Conservation (phyloP, 2,113 vertebrate species). For the Hymenochirus boettgeri region DNA sequence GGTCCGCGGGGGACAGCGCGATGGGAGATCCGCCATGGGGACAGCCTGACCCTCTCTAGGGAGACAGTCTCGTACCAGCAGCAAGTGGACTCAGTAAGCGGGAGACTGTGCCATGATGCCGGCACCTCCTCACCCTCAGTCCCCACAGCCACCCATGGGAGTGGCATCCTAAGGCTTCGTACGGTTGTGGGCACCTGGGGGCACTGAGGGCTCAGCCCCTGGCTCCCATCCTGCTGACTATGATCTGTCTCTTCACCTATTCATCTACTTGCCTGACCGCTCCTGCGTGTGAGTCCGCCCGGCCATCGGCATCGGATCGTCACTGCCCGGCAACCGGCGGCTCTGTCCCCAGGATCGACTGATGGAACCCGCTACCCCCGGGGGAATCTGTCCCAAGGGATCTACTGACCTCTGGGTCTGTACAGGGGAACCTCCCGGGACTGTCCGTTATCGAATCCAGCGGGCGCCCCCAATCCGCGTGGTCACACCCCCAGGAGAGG, state of each 20-base stretch:
- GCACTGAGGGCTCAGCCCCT: slow-evolving; percentile 67
- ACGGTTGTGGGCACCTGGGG: slow-evolving; percentile 52
- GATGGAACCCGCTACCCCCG: too few species aligned
- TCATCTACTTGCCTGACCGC: slow-evolving; percentile 74
- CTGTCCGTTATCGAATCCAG: too few species aligned
- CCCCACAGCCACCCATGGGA: slow-evolving; percentile 6
- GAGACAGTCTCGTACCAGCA: background rate
- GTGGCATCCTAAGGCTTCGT: slow-evolving; percentile 16
- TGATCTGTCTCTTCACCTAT: slow-evolving; percentile 72
- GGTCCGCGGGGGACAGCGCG: background rate
- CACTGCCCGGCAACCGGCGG: background rate
- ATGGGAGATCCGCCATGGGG: too few species aligned
- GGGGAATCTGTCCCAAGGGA: background rate
- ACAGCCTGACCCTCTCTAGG: too few species aligned
- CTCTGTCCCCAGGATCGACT: too few species aligned
- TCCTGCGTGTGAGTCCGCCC: slow-evolving; percentile 60
- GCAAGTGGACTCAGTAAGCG: background rate
- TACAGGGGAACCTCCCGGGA: background rate
- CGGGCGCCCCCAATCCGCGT: too few species aligned
- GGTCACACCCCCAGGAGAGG: background rate
- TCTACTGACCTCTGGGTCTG: background rate
- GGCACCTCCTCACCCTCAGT: rapidly evolving
- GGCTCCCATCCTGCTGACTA: slow-evolving; percentile 71
- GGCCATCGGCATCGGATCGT: slow-evolving; percentile 1
- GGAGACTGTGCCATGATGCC: background rate